phyloP scores from a whole-genome alignment of 2,113 vertebrate species.

The Seriola dumerili region DNA sequence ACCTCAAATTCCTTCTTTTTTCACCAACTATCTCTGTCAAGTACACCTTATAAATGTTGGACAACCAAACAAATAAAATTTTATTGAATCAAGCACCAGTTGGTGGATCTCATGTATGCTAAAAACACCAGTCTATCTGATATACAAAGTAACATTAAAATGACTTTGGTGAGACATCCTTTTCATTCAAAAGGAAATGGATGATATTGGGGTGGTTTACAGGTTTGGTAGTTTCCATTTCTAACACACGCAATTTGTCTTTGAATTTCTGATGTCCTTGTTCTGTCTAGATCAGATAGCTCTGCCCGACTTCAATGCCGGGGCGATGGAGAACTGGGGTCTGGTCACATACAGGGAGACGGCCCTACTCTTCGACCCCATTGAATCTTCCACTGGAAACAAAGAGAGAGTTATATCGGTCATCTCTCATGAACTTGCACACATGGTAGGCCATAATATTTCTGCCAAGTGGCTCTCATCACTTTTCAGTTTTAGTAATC shows the following conservation, averaged over 20 bases:
- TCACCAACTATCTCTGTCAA: too few species aligned
- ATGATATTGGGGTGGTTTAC: neutral
- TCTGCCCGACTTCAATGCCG: slow-evolving; percentile 93
- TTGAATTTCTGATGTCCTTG: neutral
- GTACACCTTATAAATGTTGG: neutral
- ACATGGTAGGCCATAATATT: slow-evolving; percentile 87
- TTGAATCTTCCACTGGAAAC: slow-evolving; percentile 88
- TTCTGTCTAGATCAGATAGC: slow-evolving; percentile 90
- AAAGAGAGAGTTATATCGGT: slow-evolving; percentile 89
- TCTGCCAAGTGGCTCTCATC: neutral
- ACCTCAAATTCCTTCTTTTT: too few species aligned
- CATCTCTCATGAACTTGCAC: slow-evolving; percentile 93
- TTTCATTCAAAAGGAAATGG: neutral
- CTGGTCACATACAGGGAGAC: slow-evolving; percentile 95
- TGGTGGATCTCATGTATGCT: neutral
- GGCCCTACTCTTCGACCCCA: slow-evolving; percentile 84
- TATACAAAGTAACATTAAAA: neutral
- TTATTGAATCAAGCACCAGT: neutral
- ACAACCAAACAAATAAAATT: neutral
- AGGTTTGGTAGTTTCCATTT: neutral
- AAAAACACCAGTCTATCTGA: neutral
- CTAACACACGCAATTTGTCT: neutral
- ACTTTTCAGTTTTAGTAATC: neutral
- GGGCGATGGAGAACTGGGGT: slow-evolving; percentile 99
- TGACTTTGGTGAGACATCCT: neutral